phyloP scores from a whole-genome alignment of 2,888 invertebrate species.

The Eledona agricola region DNA sequence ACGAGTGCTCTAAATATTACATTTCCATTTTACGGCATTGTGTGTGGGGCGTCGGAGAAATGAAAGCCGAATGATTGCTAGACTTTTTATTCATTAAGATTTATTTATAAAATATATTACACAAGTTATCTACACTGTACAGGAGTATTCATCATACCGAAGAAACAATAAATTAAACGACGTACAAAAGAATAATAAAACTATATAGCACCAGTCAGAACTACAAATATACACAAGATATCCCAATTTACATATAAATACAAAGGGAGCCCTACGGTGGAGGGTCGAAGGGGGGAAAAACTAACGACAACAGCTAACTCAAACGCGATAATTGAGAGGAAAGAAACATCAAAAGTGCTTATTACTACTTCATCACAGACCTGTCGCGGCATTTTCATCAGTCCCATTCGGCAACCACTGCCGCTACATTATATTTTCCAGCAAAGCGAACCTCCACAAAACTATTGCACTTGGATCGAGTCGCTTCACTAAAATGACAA shows the following conservation, averaged over 20 bases:
- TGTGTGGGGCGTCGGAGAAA: not conserved
- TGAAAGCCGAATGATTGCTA: slow-evolving; percentile 54
- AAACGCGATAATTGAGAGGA: slow-evolving; percentile 19
- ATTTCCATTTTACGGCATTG: too few species aligned
- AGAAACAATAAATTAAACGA: slow-evolving; percentile 58
- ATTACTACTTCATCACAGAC: slow-evolving; percentile 57
- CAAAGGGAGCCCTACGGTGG: slow-evolving; percentile 45
- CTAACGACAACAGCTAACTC: slow-evolving; percentile 54
- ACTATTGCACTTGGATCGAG: slow-evolving; percentile 36
- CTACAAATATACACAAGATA: slow-evolving; percentile 58
- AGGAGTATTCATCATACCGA: slow-evolving; percentile 54
- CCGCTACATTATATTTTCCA: slow-evolving; percentile 40
- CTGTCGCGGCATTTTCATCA: slow-evolving; percentile 51
- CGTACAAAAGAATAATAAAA: slow-evolving; percentile 58
- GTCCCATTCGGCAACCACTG: slow-evolving; percentile 49
- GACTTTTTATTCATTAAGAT: slow-evolving; percentile 59
- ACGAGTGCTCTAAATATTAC: too few species aligned
- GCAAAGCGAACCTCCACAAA: slow-evolving; percentile 40
- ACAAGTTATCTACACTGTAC: slow-evolving; percentile 65
- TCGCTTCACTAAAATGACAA: slow-evolving; percentile 41
- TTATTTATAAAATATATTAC: slow-evolving; percentile 65
- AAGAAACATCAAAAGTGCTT: slow-evolving; percentile 48
- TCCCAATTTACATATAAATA: slow-evolving; percentile 54
- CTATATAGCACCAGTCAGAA: slow-evolving; percentile 64
- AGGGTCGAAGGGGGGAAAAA: slow-evolving; percentile 42